Evolutionary conservation across 2,888 invertebrate species (phyloP).

Genomic region (Campopleginae sp.): DNA sequence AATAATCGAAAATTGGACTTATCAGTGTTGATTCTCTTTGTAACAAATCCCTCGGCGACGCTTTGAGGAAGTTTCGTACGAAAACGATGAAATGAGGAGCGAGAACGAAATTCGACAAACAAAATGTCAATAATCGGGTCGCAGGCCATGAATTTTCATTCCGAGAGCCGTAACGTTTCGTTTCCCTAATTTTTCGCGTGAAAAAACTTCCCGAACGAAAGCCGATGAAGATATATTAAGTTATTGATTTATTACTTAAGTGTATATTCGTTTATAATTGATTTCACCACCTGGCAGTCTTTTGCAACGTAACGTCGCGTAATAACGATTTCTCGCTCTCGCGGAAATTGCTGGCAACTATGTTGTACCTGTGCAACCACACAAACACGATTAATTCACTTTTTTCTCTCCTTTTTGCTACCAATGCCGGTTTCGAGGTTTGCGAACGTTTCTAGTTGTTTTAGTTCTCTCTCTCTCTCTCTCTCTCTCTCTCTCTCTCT

Average conservation of each 20-base stretch:
- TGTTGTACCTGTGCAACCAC: neutral
- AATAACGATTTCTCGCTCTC: constrained; percentile 47
- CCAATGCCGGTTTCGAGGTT: neutral
- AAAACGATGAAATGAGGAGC: too few species aligned
- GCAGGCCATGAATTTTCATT: neutral
- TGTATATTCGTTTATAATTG: neutral
- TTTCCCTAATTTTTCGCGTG: too few species aligned
- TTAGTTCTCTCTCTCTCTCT: constrained; percentile 17
- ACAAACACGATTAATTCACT: constrained; percentile 44
- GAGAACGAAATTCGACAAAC: too few species aligned
- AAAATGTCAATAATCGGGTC: neutral
- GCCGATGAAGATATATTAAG: neutral
- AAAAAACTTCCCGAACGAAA: neutral
- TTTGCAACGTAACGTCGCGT: constrained; percentile 41
- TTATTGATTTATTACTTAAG: neutral
- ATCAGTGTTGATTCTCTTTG: too few species aligned
- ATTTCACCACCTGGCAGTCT: constrained; percentile 40
- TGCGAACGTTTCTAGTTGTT: constrained; percentile 7
- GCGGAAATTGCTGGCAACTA: constrained; percentile 34
- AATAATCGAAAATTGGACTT: too few species aligned
- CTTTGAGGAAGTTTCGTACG: too few species aligned
- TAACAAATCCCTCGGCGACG: too few species aligned
- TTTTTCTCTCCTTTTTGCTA: neutral
- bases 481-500: neutral
- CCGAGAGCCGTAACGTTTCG: too few species aligned